Evolutionary conservation across 1,140 invertebrate genomes (phyloP).

Genomic region (Aphidius gifuensis): DNA sequence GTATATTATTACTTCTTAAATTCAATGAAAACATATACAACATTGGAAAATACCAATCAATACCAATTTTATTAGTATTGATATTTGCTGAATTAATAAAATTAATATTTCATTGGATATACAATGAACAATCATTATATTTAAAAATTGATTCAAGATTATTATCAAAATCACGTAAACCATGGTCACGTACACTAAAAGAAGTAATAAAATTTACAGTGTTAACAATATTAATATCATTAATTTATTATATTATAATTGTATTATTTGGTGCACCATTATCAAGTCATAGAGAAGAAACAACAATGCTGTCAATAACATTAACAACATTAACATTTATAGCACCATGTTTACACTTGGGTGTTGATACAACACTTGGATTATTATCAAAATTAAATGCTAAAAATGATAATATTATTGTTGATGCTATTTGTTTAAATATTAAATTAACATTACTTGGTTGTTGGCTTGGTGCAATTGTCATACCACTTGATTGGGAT

Average conservation of each 20-base stretch:
- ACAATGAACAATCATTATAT: constrained; percentile 34
- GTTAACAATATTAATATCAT: constrained; percentile 36
- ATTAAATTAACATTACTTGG: constrained; percentile 68
- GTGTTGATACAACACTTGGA: constrained; percentile 57
- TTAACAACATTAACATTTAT: constrained; percentile 66
- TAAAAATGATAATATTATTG: constrained; percentile 52
- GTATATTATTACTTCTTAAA: constrained; percentile 44
- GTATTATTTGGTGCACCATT: constrained; percentile 76
- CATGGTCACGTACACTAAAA: constrained; percentile 34
- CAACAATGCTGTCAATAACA: constrained; percentile 67
- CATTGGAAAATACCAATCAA: constrained; percentile 43
- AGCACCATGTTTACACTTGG: constrained; percentile 62
- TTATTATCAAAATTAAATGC: constrained; percentile 56
- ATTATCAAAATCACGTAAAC: constrained; percentile 30
- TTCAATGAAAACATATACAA: constrained; percentile 46
- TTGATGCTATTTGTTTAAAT: constrained; percentile 60
- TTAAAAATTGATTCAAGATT: constrained; percentile 30
- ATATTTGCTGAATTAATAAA: constrained; percentile 48
- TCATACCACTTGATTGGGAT: constrained; percentile 92
- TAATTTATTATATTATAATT: constrained; percentile 61
- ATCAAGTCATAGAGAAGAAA: constrained; percentile 64
- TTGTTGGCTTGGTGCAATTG: constrained; percentile 83
- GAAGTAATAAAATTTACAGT: constrained; percentile 46
- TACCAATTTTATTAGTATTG: constrained; percentile 44
- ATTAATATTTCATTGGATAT: constrained; percentile 38